phyloP scores from a whole-genome alignment of 2,797 vertebrate genomes.

The Mus caroli region DNA sequence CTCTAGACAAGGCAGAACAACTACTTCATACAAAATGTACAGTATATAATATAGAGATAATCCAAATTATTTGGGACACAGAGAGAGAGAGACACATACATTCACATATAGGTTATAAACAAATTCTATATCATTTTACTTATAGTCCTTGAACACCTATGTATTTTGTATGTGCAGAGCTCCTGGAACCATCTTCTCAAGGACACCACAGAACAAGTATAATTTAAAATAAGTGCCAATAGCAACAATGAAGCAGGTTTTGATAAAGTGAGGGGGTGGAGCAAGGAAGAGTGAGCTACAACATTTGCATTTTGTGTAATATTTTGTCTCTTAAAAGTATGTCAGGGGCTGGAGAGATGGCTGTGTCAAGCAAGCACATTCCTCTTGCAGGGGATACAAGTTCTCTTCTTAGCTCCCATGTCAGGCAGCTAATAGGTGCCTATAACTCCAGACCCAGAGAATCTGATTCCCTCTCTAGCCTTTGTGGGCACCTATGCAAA shows the following conservation, averaged over 20 bases:
- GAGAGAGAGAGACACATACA: neutral
- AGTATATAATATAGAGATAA: neutral
- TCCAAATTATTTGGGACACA: neutral
- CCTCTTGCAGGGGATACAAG: neutral
- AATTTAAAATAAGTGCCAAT: conserved; percentile 39
- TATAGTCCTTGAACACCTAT: neutral
- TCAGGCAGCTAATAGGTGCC: neutral
- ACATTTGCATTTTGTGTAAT: neutral
- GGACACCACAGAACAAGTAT: neutral
- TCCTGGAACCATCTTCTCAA: neutral
- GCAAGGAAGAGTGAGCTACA: neutral
- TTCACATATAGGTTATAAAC: neutral
- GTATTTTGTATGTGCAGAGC: neutral
- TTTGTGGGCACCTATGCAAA: neutral
- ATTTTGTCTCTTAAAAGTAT: conserved; percentile 44
- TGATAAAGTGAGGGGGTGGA: neutral
- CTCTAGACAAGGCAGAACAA: neutral
- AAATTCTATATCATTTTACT: neutral
- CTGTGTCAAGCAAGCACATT: neutral
- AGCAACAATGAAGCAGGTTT: neutral
- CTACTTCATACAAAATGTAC: neutral
- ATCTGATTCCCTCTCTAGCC: neutral
- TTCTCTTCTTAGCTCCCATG: neutral
- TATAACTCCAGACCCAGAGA: neutral
- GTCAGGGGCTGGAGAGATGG: neutral